Base-by-base conservation (phyloP, 2,888 invertebrate genomes). In the Perdita meconis region DNA sequence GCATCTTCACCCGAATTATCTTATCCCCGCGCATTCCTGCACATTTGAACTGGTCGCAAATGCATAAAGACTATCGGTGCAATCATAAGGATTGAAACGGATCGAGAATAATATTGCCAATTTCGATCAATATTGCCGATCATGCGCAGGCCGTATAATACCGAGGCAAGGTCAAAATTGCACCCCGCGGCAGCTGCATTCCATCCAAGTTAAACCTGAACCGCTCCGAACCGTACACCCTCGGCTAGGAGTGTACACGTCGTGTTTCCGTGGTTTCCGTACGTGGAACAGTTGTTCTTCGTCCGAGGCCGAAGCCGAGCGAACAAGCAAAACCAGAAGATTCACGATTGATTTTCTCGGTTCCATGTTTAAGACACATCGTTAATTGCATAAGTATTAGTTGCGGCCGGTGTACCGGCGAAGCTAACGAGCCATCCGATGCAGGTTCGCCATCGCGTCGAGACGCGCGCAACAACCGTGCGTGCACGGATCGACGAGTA, bases 311-410 rank as follows among this genome's bases (percentile, higher is more conserved):
- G 26, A 12, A 8, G 12, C 44, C 16, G 22, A 42, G 24, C 10
- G 36, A 51, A 72, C 10, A 65, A 53, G 24, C n/a, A n/a, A n/a
- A 44, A 44, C 19, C 22, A 2, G 3, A 0, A 12, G 26, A 34
- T 38, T 26, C 34, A 59, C 71, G 55, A 68, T 53, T 26, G 60
- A 67, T 26, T 68, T 60, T 53, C 55, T 66, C 81, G 53, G 47
- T 63, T 72, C 50, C 50, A 47, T 44, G 75, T 63, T 36, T 53
- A 55, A 47, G 63, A 55, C 36, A 12, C 30, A 30, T 67, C 53
- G 65, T 55, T 72, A 72, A 72, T 67, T 60, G 67, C 55, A 55
- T 53, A 60, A 67, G 60, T 67, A 72, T 65, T 60, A 38, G 67
- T 67, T 67, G 10, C 51, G n/a, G 12, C 50, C 24, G 34, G 13